Conservation (phyloP, 1,140 invertebrate species). For the Nephila pilipes region DNA sequence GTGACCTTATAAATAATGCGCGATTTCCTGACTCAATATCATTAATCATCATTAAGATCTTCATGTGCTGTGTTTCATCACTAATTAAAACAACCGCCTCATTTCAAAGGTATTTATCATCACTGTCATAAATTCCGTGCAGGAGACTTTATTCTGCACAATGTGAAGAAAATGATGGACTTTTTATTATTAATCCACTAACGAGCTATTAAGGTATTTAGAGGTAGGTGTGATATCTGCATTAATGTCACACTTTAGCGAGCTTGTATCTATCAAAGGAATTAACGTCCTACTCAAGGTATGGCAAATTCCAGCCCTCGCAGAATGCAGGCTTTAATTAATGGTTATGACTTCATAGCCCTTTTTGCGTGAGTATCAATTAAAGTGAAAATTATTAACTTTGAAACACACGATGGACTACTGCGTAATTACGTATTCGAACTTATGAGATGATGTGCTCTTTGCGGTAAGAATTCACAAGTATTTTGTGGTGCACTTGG, state of each 20-base stretch:
- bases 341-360: too few relatives aligned
- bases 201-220: background rate
- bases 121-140: constrained; percentile 49
- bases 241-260: background rate
- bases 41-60: constrained; percentile 50
- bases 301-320: background rate
- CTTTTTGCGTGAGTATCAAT: too few relatives aligned
- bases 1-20: constrained; percentile 47
- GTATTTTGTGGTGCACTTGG: too few relatives aligned
- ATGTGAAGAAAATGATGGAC: background rate
- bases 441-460: too few relatives aligned
- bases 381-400: too few relatives aligned
- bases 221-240: background rate
- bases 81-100: constrained; percentile 45
- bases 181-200: background rate
- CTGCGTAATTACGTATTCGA: too few relatives aligned
- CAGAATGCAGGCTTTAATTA: background rate
- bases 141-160: background rate
- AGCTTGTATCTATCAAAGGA: background rate
- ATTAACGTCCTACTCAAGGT: background rate
- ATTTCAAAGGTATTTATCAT: constrained; percentile 45
- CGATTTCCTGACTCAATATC: background rate
- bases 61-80: constrained; percentile 34
- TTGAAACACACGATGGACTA: too few relatives aligned
- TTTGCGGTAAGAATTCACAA: too few relatives aligned